phyloP scores from a whole-genome alignment of 2,888 invertebrate species.

The Silvanus unidentatus region DNA sequence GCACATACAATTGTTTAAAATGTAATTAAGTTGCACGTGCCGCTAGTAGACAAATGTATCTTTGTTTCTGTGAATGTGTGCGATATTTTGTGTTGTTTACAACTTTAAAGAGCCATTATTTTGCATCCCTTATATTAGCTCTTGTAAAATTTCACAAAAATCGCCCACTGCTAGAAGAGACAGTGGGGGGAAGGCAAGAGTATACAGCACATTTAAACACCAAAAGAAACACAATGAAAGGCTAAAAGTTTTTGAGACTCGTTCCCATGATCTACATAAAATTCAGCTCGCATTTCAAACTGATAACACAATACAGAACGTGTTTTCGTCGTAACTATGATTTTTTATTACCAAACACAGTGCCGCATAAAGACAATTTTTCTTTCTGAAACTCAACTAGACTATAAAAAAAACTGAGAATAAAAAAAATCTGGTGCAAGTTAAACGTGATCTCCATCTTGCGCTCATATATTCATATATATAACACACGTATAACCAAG shows the following conservation, averaged over 20 bases:
- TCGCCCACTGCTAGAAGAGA: too few relatives aligned
- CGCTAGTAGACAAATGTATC: not conserved
- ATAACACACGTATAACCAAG: slow-evolving; percentile 13
- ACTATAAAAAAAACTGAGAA: slow-evolving; percentile 23
- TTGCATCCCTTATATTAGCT: too few relatives aligned
- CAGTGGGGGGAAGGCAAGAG: too few relatives aligned
- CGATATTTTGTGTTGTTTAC: too few relatives aligned
- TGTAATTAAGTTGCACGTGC: slow-evolving; percentile 17
- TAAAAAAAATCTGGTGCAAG: slow-evolving; percentile 16
- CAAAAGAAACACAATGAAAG: too few relatives aligned
- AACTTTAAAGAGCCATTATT: too few relatives aligned
- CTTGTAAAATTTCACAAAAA: too few relatives aligned
- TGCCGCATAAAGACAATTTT: slow-evolving; percentile 18
- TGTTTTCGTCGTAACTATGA: slow-evolving; percentile 28
- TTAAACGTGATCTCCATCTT: slow-evolving; percentile 33
- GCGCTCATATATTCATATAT: slow-evolving; percentile 31
- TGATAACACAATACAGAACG: slow-evolving; percentile 28
- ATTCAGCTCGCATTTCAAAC: slow-evolving; percentile 30
- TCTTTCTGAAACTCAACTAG: slow-evolving; percentile 24
- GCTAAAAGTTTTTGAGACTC: too few relatives aligned
- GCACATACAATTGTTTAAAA: slow-evolving; percentile 23
- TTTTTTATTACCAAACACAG: slow-evolving; percentile 30
- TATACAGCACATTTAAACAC: too few relatives aligned
- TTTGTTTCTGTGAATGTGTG: too few relatives aligned
- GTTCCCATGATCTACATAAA: slow-evolving; percentile 13